Evolutionary conservation across 2,888 invertebrate species (phyloP).

Genomic region (Hecatera dysodea): DNA sequence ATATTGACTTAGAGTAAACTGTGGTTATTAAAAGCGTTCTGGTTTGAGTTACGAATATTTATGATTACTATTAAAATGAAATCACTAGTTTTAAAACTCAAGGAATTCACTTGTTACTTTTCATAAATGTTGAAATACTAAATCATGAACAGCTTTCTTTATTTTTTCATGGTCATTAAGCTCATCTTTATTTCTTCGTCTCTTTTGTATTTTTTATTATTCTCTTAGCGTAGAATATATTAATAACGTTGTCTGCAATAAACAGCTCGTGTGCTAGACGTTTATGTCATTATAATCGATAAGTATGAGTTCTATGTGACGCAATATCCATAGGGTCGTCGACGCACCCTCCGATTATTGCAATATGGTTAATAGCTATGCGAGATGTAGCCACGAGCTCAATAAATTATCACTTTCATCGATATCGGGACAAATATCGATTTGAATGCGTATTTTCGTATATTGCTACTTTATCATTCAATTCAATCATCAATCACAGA

Average conservation of each 20-base stretch:
- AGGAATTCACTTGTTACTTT: not conserved
- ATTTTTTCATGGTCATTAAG: not conserved
- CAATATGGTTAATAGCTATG: constrained; percentile 77
- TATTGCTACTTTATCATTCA: constrained; percentile 10
- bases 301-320: constrained; percentile 86
- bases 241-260: constrained; percentile 31
- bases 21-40: constrained; percentile 17
- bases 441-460: constrained; percentile 8
- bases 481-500: no score
- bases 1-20: constrained; percentile 41
- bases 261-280: constrained; percentile 56
- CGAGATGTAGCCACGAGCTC: constrained; percentile 79
- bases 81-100: not conserved
- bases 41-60: constrained; percentile 7
- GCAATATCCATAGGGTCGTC: constrained; percentile 77
- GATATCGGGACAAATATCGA: constrained; percentile 17
- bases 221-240: not conserved
- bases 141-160: not conserved
- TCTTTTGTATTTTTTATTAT: not conserved
- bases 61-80: not conserved
- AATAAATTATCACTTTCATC: constrained; percentile 48
- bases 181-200: not conserved
- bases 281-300: constrained; percentile 82
- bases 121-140: not conserved
- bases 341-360: constrained; percentile 81